Base-by-base conservation (phyloP, 2,888 invertebrate genomes). In the Epistrophella euchroma region DNA sequence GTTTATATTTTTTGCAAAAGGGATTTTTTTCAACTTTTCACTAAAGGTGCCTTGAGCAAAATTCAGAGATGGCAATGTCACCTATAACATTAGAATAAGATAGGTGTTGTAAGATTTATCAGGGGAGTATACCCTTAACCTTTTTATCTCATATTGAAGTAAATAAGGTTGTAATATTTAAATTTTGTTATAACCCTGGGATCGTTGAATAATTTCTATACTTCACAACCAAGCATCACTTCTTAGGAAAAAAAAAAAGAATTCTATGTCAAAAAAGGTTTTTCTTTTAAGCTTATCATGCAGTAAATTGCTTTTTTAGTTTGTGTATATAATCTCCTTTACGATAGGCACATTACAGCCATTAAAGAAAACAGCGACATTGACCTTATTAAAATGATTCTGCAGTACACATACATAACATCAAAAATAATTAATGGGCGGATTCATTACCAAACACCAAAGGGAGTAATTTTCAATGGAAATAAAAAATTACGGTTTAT, bases 351-450 rank as follows among this genome's bases (percentile, higher is more conserved):
- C 19, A 60, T 56, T n/a, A 60, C 22, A 60, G 4, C 45, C 64
- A 64, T 45, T 66, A 66, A 35, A 66, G 32, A 5, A 43, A 19
- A 66, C 22, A 19, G 15, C 66, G 19, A 35, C 19, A 47, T 45
- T 66, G 47, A 66, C 45, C 45, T 64, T 47, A 17, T 4, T 25
- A 62, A 60, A 64, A 64, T n/a, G 60, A 37, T 62, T 43, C 25
- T 5, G 37, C 9, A 15, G 43, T 40, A 60, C 25, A n/a, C n/a
- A n/a, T n/a, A n/a, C n/a, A n/a, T n/a, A n/a, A n/a, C 9, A 43
- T 62, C 40, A 25, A 37, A 22, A 13, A 4, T 19, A 60, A 60
- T 40, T 40, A 60, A 60, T 40, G 19, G 19, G 15, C 22, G 22
- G 11, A 6, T 37, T 37, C 28, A 56, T 35, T 17, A 35, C 56